Evolutionary conservation across 1,140 invertebrate species (phyloP), one percentile per base, ranked within the genome.

Genomic region (Pogonomyrmex californicus): DNA sequence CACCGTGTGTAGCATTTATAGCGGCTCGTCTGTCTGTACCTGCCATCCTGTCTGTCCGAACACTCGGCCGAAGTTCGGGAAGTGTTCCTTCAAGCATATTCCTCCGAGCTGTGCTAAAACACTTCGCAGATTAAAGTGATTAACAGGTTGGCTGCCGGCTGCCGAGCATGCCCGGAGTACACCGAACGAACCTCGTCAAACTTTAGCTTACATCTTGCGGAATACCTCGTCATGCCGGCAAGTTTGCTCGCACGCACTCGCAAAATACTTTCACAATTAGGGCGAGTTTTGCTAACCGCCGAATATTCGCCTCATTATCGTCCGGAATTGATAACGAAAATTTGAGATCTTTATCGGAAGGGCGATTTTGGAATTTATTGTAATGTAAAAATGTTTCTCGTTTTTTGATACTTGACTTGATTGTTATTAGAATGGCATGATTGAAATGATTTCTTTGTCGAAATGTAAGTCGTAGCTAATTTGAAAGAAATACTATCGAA

Each of bases 81-180:
- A 83, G 41, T 83, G 79, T 36, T 82, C 66, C 66, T 47, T 47
- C 68, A 56, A 81, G 49, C 65, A 70, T 81, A 81, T 81, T 81
- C 78, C 49, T 58, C 65, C 65, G 14, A 73, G 54, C 68, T 33
- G 23, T 23, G 70, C 68, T 83, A 75, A 90, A 92, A 91, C 87
- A 91, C 86, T 91, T 90, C 76, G 71, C 73, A 87, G 87, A 87
- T 85, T 51, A 87, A 85, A 77, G 82, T 90, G 86, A 91, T 91
- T 91, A 91, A 91, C 89, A 89, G 71, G 65, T 73, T 73, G 79
- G 60, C 70, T 75, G 36, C 56, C 76, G 36, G 82, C 47, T 54
- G 54, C 77, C 63, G 51, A 76, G 36, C 71, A 60, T 87, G 62
- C 62, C 62, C 49, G 4, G 70, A 68, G 60, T 70, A 76, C 38